Percentiles rank a stretch among this genome's conserved stretches.
phyloP scores from a whole-genome alignment of 2,113 vertebrate species.

The Sphyrna mokarran region DNA sequence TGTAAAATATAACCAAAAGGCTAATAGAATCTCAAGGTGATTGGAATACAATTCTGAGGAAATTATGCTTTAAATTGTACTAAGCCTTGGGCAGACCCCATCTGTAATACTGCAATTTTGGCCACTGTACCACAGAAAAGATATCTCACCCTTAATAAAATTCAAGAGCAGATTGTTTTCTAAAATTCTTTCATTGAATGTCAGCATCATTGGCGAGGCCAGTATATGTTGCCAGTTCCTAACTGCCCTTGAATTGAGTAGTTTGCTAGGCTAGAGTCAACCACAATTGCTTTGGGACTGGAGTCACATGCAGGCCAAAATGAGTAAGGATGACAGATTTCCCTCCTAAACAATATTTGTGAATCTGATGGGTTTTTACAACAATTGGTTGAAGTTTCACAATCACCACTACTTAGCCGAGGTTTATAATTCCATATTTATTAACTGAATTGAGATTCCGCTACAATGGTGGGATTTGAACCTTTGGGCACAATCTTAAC shows the following conservation, averaged over 20 bases:
- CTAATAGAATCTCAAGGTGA: background rate
- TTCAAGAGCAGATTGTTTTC: background rate
- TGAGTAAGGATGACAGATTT: no score
- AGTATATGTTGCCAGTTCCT: background rate
- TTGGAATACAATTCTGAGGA: background rate
- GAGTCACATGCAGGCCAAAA: no score
- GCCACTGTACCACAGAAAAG: background rate
- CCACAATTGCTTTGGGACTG: no score
- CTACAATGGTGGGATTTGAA: no score
- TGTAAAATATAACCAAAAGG: background rate
- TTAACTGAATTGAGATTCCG: no score
- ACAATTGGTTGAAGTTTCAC: no score
- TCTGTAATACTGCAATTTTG: background rate
- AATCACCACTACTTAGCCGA: no score
- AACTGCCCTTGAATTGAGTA: background rate
- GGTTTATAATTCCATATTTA: no score
- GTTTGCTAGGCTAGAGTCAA: no score
- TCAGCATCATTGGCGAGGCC: background rate
- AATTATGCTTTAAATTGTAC: background rate
- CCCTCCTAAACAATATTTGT: no score
- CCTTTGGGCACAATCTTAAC: no score
- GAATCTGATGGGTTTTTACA: no score
- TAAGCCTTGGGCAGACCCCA: background rate
- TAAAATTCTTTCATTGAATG: background rate
- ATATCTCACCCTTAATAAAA: background rate